These are phyloP conservation scores for Thelaira solivaga DNA, from an alignment of 2,888 invertebrate genomes.

Conservation along the genomic window DNA sequence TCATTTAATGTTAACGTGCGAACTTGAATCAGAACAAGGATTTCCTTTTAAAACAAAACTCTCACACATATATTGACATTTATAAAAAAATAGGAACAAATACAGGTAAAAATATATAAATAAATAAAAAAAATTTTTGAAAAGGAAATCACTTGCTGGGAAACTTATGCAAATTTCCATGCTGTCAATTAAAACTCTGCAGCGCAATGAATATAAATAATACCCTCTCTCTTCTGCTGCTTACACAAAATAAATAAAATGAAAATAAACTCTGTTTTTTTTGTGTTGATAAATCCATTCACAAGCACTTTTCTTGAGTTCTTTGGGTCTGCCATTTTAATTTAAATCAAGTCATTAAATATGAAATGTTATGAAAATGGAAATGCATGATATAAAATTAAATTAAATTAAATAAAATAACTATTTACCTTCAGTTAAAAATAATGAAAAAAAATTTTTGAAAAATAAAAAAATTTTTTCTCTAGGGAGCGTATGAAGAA, in stretches of 20 bases:
- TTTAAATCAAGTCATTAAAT: constrained; percentile 48
- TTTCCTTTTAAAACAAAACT: constrained; percentile 49
- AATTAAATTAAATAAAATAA: too few species aligned
- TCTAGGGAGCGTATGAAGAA: not conserved
- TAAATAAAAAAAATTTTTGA: constrained; percentile 4
- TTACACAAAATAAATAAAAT: too few species aligned
- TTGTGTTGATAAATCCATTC: not conserved
- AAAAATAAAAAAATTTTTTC: not conserved
- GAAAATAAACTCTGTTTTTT: not conserved
- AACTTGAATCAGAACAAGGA: constrained; percentile 55
- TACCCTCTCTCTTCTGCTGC: too few species aligned
- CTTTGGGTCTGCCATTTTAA: constrained; percentile 22
- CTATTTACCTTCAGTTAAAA: too few species aligned
- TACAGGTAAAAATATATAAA: not conserved
- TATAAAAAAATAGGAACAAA: not conserved
- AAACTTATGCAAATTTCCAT: constrained; percentile 9
- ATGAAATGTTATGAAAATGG: constrained; percentile 45
- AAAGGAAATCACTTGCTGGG: constrained; percentile 17
- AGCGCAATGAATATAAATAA: not conserved
- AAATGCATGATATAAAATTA: constrained; percentile 28
- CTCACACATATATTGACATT: not conserved
- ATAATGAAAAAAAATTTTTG: not conserved
- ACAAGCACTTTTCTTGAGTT: not conserved
- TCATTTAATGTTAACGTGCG: constrained; percentile 53
- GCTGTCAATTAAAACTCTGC: constrained; percentile 26